Percentiles rank a stretch among this genome's conserved stretches.
phyloP scores from a whole-genome alignment of 1,140 invertebrate genomes.

The Micrasema minimum region DNA sequence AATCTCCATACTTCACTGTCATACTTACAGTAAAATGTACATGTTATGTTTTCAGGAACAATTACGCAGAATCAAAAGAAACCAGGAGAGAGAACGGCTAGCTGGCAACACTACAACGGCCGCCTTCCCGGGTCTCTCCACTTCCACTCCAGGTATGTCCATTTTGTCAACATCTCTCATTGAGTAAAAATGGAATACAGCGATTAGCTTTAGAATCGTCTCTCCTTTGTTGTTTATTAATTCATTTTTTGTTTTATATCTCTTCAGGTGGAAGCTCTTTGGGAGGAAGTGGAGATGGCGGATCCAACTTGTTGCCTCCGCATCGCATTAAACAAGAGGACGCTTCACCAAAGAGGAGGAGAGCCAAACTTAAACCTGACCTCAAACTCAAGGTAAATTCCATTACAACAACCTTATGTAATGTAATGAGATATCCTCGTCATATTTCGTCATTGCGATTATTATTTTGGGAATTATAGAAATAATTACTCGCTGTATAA shows the following conservation, averaged over 20 bases:
- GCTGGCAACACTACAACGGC: slow-evolving; percentile 65
- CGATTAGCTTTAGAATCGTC: too few species aligned
- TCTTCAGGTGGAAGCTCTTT: slow-evolving; percentile 1
- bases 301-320: slow-evolving; percentile 55
- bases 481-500: too few species aligned
- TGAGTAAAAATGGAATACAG: too few species aligned
- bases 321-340: slow-evolving; percentile 68
- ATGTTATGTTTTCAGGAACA: slow-evolving; percentile 75
- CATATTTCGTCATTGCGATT: too few species aligned
- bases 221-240: too few species aligned
- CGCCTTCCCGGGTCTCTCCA: slow-evolving; percentile 28
- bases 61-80: slow-evolving; percentile 89
- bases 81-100: slow-evolving; percentile 86
- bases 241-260: too few species aligned
- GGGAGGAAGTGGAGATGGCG: slow-evolving; percentile 18
- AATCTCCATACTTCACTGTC: too few species aligned
- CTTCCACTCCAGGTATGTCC: slow-evolving; percentile 14
- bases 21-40: too few species aligned
- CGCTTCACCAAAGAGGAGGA: slow-evolving; percentile 76
- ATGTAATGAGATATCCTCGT: too few species aligned
- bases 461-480: too few species aligned
- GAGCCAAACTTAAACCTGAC: slow-evolving; percentile 88
- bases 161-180: neutral
- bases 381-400: slow-evolving; percentile 79
- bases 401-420: too few species aligned